phyloP scores from a whole-genome alignment of 2,888 invertebrate genomes.

The Lapara coniferarum region DNA sequence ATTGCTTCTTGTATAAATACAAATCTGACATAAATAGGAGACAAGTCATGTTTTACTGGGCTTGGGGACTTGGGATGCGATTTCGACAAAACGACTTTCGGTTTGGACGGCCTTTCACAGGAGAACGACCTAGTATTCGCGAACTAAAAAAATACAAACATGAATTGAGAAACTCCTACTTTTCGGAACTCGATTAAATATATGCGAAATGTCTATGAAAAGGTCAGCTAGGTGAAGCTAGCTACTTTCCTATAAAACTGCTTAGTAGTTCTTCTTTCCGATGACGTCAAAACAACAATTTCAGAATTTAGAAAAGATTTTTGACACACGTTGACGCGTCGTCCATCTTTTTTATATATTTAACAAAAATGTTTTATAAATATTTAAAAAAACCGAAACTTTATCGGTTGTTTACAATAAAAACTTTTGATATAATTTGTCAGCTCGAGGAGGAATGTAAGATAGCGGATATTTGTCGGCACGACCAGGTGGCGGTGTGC shows the following conservation, averaged over 20 bases:
- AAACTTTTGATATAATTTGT: slow-evolving; percentile 12
- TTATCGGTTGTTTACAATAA: slow-evolving; percentile 18
- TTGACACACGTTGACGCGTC: slow-evolving; percentile 16
- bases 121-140: too few relatives aligned
- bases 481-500: slow-evolving; percentile 74
- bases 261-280: neutral
- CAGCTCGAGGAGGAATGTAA: slow-evolving; percentile 65
- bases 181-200: too few relatives aligned
- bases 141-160: too few relatives aligned
- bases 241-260: neutral
- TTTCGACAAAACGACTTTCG: too few relatives aligned
- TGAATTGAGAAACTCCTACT: too few relatives aligned
- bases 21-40: too few relatives aligned
- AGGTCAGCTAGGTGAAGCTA: too few relatives aligned
- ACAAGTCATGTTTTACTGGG: too few relatives aligned
- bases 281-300: neutral
- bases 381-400: slow-evolving; percentile 21
- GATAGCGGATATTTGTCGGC: slow-evolving; percentile 73
- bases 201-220: too few relatives aligned
- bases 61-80: too few relatives aligned
- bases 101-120: too few relatives aligned
- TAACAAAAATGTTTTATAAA: slow-evolving; percentile 16
- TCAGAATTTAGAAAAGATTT: slow-evolving; percentile 9
- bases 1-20: too few relatives aligned
- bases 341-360: slow-evolving; percentile 10